Evolutionary conservation across 2,888 invertebrate species (phyloP).

Genomic region (Gisinianus flammeolus): DNA sequence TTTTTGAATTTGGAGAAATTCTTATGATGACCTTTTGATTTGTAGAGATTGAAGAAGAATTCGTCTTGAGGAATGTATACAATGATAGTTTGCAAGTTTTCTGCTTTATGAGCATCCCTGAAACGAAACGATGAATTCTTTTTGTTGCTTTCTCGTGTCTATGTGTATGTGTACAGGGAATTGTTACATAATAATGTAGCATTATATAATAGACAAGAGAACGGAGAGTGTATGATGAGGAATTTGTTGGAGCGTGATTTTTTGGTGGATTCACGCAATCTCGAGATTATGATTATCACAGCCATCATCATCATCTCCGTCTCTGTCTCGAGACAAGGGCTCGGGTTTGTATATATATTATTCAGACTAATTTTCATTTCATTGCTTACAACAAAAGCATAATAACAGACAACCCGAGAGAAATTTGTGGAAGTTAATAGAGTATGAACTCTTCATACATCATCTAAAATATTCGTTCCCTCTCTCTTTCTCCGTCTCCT

Average conservation of each 20-base stretch:
- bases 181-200: constrained; percentile 1
- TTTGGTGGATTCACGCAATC: constrained; percentile 55
- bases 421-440: constrained; percentile 8
- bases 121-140: background rate
- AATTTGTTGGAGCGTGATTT: constrained; percentile 56
- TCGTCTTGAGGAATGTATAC: background rate
- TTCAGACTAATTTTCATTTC: constrained; percentile 2
- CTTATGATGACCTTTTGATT: background rate
- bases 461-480: background rate
- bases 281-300: constrained; percentile 45
- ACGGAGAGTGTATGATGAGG: constrained; percentile 24
- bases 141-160: background rate
- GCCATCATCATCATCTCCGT: constrained; percentile 37
- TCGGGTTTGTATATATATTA: background rate
- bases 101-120: background rate
- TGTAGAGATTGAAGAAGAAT: background rate
- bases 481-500: background rate
- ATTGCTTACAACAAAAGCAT: constrained; percentile 12
- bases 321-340: constrained; percentile 15
- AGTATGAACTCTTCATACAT: background rate
- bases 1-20: background rate
- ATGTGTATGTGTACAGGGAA: background rate
- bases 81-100: background rate
- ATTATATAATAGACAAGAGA: background rate
- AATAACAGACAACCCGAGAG: constrained; percentile 14